Conservation (phyloP, 2,113 vertebrate species). For the Phrynosoma platyrhinos region DNA sequence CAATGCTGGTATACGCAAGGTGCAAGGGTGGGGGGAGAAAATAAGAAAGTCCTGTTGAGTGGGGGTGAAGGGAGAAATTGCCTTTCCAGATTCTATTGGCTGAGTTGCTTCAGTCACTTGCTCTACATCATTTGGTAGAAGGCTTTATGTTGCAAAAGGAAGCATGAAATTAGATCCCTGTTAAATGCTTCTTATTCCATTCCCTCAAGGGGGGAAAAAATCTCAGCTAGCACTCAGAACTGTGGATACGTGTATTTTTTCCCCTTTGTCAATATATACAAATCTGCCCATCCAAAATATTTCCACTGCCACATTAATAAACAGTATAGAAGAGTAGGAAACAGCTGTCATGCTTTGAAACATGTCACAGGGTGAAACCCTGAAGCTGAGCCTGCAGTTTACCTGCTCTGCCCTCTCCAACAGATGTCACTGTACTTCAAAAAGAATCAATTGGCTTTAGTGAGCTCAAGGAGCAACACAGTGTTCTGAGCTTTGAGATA, state of each 20-base stretch:
- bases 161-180: too few relatives aligned
- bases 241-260: slow-evolving; percentile 16
- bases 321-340: slow-evolving; percentile 43
- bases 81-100: too few relatives aligned
- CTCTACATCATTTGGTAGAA: too few relatives aligned
- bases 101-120: too few relatives aligned
- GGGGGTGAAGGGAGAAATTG: too few relatives aligned
- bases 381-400: neutral
- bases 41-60: too few relatives aligned
- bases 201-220: too few relatives aligned
- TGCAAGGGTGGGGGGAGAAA: too few relatives aligned
- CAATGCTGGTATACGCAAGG: too few relatives aligned
- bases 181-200: too few relatives aligned
- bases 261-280: slow-evolving; percentile 6
- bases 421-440: slow-evolving; percentile 66
- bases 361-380: slow-evolving; percentile 16
- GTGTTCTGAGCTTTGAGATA: slow-evolving; percentile 42
- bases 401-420: slow-evolving; percentile 57
- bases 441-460: slow-evolving; percentile 56
- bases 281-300: neutral
- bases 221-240: neutral
- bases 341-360: slow-evolving; percentile 39
- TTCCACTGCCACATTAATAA: slow-evolving; percentile 47
- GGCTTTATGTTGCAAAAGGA: too few relatives aligned
- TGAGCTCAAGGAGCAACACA: slow-evolving; percentile 18